A percentile compares a stretch with the other conserved stretches of the same genome.
Evolutionary conservation across 2,888 invertebrate genomes (phyloP).

Genomic region (Liposcelis brunnea): DNA sequence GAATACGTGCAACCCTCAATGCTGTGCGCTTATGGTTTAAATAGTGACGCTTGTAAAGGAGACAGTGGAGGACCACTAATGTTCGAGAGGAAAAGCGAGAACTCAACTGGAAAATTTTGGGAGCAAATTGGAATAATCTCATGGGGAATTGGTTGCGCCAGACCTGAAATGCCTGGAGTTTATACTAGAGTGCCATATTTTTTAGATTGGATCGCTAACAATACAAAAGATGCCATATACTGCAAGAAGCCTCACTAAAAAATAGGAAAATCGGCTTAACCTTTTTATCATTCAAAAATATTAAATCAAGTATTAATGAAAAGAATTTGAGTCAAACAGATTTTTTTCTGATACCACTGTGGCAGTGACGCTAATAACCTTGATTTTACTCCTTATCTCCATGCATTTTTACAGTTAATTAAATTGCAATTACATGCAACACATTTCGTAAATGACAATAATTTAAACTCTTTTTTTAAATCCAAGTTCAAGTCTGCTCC

Average conservation of each 20-base stretch:
- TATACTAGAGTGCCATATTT: slow-evolving; percentile 41
- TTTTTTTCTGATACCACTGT: too few species aligned
- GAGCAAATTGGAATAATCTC: slow-evolving; percentile 36
- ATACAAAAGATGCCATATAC: slow-evolving; percentile 22
- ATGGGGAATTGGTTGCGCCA: slow-evolving; percentile 47
- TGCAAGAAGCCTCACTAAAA: slow-evolving; percentile 18
- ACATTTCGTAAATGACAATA: too few species aligned
- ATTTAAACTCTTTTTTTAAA: too few species aligned
- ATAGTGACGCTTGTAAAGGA: slow-evolving; percentile 50
- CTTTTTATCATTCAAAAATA: slow-evolving; percentile 6
- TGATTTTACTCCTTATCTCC: too few species aligned
- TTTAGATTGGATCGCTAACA: slow-evolving; percentile 23
- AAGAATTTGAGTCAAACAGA: not conserved
- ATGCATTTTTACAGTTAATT: too few species aligned
- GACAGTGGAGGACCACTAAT: slow-evolving; percentile 68
- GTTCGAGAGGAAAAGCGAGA: slow-evolving; percentile 48
- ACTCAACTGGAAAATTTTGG: slow-evolving; percentile 19
- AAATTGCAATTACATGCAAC: too few species aligned
- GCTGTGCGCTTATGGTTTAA: slow-evolving; percentile 41
- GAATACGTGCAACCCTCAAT: slow-evolving; percentile 27
- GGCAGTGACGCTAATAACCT: too few species aligned
- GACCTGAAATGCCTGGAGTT: slow-evolving; percentile 37
- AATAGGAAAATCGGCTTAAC: slow-evolving; percentile 1
- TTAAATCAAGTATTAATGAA: slow-evolving; percentile 4
- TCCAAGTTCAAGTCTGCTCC: too few species aligned